phyloP scores from a whole-genome alignment of 2,797 vertebrate species.

The Sphenopsis melanotis region DNA sequence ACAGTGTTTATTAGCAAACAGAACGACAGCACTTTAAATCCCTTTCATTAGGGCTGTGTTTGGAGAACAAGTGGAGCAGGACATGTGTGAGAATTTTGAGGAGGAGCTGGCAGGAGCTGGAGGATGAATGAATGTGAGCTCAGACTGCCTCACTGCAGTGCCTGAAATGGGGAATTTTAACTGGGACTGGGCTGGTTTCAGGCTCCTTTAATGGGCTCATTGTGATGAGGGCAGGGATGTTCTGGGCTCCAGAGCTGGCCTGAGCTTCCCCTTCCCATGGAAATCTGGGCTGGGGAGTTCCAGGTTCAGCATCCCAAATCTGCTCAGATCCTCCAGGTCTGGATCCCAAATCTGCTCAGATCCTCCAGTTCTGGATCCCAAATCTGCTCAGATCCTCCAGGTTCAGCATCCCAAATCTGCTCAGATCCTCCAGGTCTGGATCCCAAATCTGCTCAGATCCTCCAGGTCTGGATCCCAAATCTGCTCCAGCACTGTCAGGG shows the following conservation, averaged over 20 bases:
- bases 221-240: background rate
- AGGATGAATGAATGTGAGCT: background rate
- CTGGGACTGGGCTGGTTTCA: background rate
- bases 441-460: too few relatives aligned
- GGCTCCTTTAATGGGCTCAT: background rate
- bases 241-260: background rate
- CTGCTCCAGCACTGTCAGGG: too few relatives aligned
- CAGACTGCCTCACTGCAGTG: background rate
- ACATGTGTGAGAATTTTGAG: background rate
- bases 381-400: background rate
- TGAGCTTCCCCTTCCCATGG: background rate
- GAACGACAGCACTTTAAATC: background rate
- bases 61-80: background rate
- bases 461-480: too few relatives aligned
- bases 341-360: too few relatives aligned
- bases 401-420: too few relatives aligned
- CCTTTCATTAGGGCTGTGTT: background rate
- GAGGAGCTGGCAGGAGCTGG: background rate
- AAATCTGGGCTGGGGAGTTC: background rate
- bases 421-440: too few relatives aligned
- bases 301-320: background rate
- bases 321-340: accelerated
- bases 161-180: background rate
- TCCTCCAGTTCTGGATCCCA: too few relatives aligned
- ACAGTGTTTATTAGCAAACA: constrained; percentile 19